Conservation (phyloP, 2,888 invertebrate genomes). For the Cylindroiulus punctatus region DNA sequence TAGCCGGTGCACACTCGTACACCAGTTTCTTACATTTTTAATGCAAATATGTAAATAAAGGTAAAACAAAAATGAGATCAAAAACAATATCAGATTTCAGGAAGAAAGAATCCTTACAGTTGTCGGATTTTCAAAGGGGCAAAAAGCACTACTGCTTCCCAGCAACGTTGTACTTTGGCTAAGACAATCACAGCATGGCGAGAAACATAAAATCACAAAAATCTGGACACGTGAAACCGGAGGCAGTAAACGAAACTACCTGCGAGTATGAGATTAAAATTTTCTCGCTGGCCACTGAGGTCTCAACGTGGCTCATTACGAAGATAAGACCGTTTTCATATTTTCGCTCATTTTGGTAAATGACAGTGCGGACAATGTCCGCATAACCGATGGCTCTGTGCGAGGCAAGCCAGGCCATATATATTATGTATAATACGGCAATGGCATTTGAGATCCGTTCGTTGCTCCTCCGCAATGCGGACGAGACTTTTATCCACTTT, state of each 20-base stretch:
- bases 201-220: no score
- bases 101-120: no score
- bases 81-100: no score
- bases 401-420: neutral
- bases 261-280: neutral
- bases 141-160: no score
- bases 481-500: slow-evolving; percentile 27
- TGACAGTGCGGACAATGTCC: neutral
- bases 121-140: no score
- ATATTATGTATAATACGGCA: slow-evolving; percentile 32
- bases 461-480: slow-evolving; percentile 32
- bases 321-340: slow-evolving; percentile 26
- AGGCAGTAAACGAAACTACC: neutral
- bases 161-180: no score
- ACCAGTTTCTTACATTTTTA: no score
- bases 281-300: neutral
- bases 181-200: no score
- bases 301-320: neutral
- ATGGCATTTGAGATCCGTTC: neutral
- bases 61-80: no score
- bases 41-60: no score
- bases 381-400: neutral
- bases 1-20: no score
- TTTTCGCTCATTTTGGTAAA: slow-evolving; percentile 27
- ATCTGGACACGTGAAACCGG: no score